Evolutionary conservation across 1,140 invertebrate genomes (phyloP), one percentile per base, ranked within the genome.

Genomic region (Polyergus mexicanus): DNA sequence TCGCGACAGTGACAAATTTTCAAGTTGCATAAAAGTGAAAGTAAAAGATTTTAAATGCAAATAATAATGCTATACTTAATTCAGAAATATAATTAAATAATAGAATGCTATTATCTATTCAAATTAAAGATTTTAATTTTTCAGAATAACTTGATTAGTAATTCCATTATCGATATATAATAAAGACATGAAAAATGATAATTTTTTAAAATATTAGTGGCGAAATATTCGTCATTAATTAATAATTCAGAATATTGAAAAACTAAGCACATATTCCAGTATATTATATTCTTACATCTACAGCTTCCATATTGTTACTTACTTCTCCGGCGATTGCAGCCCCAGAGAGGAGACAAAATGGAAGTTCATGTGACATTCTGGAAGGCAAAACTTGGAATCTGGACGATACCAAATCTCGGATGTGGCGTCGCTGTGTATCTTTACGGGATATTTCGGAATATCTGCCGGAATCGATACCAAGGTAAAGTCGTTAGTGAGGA

Each of bases 381-480:
- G 98, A n/a, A 98, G 95, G 5, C 97, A 95, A 93, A 98, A 99
- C 91, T 97, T 98, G 56, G 97, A 96, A 93, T 99, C 98, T 71
- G 97, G 96, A 80, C 98, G 97, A 93, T 97, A 98, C 98, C 98
- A 99, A 44, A 99, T 89, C 92, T 98, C 97, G 80, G 96, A 94
- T 28, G 96, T 92, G 1, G 96, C 93, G 60, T 96, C 96, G 60
- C 96, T 95, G 6, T 96, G 94, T 11, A 98, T 95, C 90, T 97
- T 96, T 58, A 95, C 94, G 1, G 98, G 97, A 92, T 97, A 97
- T 28, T 90, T 90, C 0, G 92, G 90, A 5, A 95, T 19, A 2
- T 94, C 91, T 35, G 88, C 81, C 0, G 91, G 89, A 22, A 93
- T 75, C 3, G 94, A 81, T 58, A 97, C 95, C 25, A 99, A 91